phyloP scores from a whole-genome alignment of 2,797 vertebrate genomes.

The Alectoris magna region DNA sequence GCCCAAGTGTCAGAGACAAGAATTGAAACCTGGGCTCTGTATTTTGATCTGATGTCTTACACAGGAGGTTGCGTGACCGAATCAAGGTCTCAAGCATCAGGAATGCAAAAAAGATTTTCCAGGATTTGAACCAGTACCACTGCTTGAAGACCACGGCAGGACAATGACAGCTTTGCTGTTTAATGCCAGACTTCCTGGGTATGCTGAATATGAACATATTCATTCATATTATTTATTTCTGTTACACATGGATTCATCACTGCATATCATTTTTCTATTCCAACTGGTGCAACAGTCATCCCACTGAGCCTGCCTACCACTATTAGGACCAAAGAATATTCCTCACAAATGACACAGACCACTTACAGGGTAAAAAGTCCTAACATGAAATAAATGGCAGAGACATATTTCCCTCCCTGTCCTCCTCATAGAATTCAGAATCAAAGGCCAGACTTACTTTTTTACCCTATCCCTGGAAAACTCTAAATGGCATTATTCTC shows the following conservation, averaged over 20 bases:
- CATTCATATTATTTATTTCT: neutral
- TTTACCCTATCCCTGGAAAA: neutral
- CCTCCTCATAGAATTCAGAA: neutral
- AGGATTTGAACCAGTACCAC: neutral
- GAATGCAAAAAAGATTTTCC: neutral
- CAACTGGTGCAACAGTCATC: neutral
- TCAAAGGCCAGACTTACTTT: neutral
- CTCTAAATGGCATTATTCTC: neutral
- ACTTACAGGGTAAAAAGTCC: neutral
- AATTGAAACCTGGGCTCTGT: neutral
- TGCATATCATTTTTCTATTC: neutral
- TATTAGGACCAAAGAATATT: neutral
- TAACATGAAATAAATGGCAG: neutral
- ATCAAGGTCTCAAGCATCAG: neutral
- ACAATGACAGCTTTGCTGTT: neutral
- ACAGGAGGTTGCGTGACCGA: neutral
- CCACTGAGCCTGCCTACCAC: neutral
- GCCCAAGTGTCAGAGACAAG: rapidly evolving
- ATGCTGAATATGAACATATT: neutral
- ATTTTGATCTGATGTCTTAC: neutral
- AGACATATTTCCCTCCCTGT: neutral
- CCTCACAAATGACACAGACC: neutral
- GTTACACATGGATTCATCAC: neutral
- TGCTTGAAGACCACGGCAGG: neutral
- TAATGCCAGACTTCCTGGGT: neutral